Evolutionary conservation across 2,113 vertebrate genomes (phyloP).

Genomic region (Bagarius yarrelli): DNA sequence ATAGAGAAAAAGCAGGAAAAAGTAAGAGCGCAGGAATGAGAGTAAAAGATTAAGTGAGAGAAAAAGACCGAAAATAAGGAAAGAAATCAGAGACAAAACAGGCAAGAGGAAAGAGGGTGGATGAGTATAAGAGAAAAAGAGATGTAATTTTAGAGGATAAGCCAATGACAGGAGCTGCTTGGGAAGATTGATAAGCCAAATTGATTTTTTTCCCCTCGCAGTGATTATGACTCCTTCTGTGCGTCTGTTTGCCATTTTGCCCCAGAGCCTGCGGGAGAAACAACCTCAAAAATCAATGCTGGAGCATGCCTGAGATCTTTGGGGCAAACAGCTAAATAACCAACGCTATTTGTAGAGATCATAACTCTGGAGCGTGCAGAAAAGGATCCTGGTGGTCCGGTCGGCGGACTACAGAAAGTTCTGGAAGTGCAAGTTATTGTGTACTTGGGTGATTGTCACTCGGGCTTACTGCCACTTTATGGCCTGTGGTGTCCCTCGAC

Average conservation of each 20-base stretch:
- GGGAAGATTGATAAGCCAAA: conserved; percentile 45
- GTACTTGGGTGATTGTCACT: conserved; percentile 31
- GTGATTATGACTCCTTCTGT: conserved; percentile 28
- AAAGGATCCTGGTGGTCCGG: background rate
- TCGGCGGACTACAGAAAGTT: background rate
- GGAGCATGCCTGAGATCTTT: conserved; percentile 24
- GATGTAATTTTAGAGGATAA: conserved; percentile 39
- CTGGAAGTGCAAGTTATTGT: background rate
- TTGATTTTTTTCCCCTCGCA: conserved; percentile 45
- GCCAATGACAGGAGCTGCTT: conserved; percentile 14
- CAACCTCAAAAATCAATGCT: conserved; percentile 53
- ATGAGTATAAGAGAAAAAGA: background rate
- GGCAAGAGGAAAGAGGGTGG: too few relatives aligned
- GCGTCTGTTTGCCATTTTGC: conserved; percentile 52
- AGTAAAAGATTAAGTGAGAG: too few relatives aligned
- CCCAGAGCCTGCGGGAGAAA: conserved; percentile 43
- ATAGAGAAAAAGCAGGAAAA: background rate
- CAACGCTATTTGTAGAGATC: conserved; percentile 49
- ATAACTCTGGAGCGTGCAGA: conserved; percentile 31
- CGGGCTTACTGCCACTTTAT: conserved; percentile 33
- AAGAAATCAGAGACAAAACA: too few relatives aligned
- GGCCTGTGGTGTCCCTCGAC: conserved; percentile 32
- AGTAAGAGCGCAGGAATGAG: too few relatives aligned
- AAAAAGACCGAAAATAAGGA: too few relatives aligned
- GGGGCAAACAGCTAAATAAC: conserved; percentile 47